Conservation (phyloP, 92 coral and sea anemone genomes). For the Phenganax marumi region DNA sequence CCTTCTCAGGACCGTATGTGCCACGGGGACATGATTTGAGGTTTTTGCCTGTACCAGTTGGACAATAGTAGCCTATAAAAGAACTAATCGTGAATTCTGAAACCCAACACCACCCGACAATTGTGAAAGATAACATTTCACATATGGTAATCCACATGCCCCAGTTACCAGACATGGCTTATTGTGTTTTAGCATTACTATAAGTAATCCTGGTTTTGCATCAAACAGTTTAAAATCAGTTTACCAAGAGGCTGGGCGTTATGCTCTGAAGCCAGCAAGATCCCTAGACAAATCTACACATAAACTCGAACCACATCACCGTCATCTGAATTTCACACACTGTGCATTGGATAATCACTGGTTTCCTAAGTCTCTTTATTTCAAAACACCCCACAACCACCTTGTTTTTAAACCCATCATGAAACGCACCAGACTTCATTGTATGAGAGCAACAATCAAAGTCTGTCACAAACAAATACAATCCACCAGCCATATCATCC, state of each 20-base stretch:
- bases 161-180: no score
- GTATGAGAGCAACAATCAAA: not conserved
- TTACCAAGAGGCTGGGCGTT: conserved; percentile 60
- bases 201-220: conserved; percentile 10
- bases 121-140: no score
- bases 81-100: not conserved
- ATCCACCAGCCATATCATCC: not conserved
- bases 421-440: conserved; percentile 5
- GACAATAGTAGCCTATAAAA: conserved; percentile 73
- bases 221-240: conserved; percentile 34
- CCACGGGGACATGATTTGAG: conserved; percentile 91
- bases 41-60: conserved; percentile 91
- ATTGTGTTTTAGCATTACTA: no score
- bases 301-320: conserved; percentile 46
- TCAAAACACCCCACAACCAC: conserved; percentile 42
- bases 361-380: conserved; percentile 34
- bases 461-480: not conserved
- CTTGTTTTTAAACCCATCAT: conserved; percentile 47
- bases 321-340: conserved; percentile 24
- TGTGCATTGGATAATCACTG: conserved; percentile 17
- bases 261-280: conserved; percentile 45
- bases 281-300: conserved; percentile 36
- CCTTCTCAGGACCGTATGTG: conserved; percentile 88
- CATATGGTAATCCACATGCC: no score
- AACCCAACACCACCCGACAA: no score